Evolutionary conservation across 2,113 vertebrate species (phyloP).

Genomic region (Leucosticte australis): DNA sequence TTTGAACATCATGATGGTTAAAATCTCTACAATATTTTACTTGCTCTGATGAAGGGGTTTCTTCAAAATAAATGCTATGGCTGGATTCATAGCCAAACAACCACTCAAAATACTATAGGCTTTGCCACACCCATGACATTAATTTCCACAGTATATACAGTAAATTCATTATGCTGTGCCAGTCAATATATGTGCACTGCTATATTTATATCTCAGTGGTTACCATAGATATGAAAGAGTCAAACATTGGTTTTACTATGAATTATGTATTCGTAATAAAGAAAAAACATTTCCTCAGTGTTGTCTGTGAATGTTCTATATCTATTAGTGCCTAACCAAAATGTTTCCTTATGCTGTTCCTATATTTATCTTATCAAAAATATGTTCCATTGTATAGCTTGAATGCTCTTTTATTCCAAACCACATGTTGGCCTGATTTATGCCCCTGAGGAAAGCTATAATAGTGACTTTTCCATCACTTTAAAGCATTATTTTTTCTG

Average conservation of each 20-base stretch:
- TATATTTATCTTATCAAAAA: not conserved
- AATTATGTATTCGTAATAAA: not conserved
- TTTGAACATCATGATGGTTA: not conserved
- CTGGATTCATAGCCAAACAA: not conserved
- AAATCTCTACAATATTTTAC: not conserved
- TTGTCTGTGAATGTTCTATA: not conserved
- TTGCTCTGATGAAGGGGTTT: not conserved
- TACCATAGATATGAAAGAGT: not conserved
- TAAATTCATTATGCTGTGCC: not conserved
- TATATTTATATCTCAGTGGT: not conserved
- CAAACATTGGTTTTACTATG: not conserved
- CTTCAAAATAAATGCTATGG: not conserved
- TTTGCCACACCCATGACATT: not conserved
- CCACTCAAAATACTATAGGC: not conserved
- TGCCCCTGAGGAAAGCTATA: not conserved
- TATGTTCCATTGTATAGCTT: not conserved
- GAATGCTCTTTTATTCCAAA: not conserved
- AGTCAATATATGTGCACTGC: not conserved
- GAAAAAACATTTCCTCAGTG: not conserved
- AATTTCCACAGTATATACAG: not conserved
- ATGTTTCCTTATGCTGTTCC: not conserved
- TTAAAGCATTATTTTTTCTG: not conserved
- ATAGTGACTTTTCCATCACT: not conserved
- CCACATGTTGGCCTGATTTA: not conserved
- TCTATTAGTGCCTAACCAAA: not conserved